These are phyloP conservation scores for Cyrtonyx montezumae DNA, from an alignment of 2,113 vertebrate genomes.

Conservation along the genomic window DNA sequence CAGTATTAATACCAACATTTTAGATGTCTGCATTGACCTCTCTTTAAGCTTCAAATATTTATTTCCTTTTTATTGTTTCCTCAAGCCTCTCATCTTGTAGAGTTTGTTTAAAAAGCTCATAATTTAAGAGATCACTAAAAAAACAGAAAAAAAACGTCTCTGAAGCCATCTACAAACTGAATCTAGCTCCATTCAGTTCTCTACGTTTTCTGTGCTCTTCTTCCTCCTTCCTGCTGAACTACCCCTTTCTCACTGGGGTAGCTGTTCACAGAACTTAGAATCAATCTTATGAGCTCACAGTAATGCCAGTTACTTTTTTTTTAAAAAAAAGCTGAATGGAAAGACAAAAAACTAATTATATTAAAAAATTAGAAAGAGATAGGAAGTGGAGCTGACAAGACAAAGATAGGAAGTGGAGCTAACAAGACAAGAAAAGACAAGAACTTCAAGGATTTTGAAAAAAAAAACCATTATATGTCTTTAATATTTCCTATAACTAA, in stretches of 20 bases:
- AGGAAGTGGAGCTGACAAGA: background rate
- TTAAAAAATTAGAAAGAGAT: background rate
- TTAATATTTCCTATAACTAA: background rate
- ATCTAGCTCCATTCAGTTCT: background rate
- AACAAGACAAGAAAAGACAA: background rate
- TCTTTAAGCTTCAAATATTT: background rate
- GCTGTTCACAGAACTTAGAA: background rate
- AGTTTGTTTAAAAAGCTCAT: background rate
- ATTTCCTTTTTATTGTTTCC: background rate
- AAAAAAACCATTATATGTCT: background rate
- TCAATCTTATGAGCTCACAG: background rate
- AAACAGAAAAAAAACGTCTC: background rate
- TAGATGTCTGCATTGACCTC: background rate
- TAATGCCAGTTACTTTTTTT: background rate
- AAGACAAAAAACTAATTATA: constrained; percentile 42
- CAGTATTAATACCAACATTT: background rate
- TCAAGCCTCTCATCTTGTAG: background rate
- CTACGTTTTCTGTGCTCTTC: accelerated
- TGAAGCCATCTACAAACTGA: background rate
- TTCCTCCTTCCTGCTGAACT: background rate
- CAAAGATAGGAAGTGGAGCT: background rate
- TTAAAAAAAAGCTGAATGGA: background rate
- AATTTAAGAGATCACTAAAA: background rate
- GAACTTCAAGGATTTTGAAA: constrained; percentile 39
- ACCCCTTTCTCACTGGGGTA: background rate